Percentiles rank a stretch among this genome's conserved stretches.
These are phyloP conservation scores for Nyctibius grandis DNA, from an alignment of 2,797 vertebrate species.

Conservation along the genomic window DNA sequence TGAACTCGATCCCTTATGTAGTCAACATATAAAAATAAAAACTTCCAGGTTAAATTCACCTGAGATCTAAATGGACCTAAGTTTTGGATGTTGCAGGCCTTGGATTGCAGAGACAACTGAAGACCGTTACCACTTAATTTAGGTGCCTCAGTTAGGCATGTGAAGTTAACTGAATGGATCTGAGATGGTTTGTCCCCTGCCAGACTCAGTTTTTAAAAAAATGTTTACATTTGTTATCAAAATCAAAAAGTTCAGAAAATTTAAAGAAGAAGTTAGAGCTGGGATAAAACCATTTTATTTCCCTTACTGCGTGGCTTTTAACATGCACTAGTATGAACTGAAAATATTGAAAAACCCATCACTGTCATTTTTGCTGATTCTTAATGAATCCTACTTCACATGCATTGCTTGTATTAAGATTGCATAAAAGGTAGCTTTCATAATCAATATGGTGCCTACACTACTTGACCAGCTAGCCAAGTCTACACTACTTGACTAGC, in stretches of 20 bases:
- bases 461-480: too few species aligned
- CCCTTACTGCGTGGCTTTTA: background rate
- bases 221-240: background rate
- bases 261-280: background rate
- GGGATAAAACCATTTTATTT: background rate
- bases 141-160: rapidly evolving
- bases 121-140: background rate
- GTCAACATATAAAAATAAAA: background rate
- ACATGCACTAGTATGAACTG: rapidly evolving
- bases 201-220: background rate
- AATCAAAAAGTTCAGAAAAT: background rate
- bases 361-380: rapidly evolving
- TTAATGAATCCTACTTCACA: background rate
- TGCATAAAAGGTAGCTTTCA: background rate
- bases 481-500: too few species aligned
- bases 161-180: background rate
- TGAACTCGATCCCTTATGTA: background rate
- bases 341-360: background rate
- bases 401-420: background rate
- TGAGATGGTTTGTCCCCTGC: background rate
- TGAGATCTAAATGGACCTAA: background rate
- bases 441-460: background rate
- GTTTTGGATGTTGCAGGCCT: background rate
- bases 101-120: background rate
- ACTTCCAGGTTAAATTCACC: background rate